Evolutionary conservation across 2,113 vertebrate species (phyloP), one percentile per base, ranked within the genome.

Genomic region (Caracal caracal): DNA sequence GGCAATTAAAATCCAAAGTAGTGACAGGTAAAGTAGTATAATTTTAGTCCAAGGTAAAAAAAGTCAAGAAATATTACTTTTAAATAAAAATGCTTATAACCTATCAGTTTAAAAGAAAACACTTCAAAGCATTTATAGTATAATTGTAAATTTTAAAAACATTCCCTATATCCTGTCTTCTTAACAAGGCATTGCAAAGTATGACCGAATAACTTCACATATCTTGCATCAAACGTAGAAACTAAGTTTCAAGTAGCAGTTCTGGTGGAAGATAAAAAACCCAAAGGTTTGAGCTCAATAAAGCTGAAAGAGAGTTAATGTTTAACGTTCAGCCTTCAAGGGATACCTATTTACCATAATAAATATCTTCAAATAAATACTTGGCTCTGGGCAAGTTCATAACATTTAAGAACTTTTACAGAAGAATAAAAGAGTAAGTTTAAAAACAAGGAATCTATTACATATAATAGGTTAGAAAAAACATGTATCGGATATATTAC

Each of bases 251-350:
- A 92, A 96, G 56, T 70, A 16, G 73, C 20, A 86, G 26, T 84
- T 95, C 49, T 94, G 22, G 37, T 92, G 2, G 19, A 83, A 78
- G 63, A 83, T 6, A 93, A 96, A 40, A 11, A 90, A 94, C 51
- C 33, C 51, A 63, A 95, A 84, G 40, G 16, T 80, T 2, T 93
- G 22, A 92, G 80, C 71, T 90, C 5, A 93, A 84, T 1, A 53
- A 95, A 97, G 43, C 13, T 88, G 24, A 80, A 89, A 93, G 51
- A 92, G 3, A 93, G n/a, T 63, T 95, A 75, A 43, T 35, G 13
- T 87, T 93, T 96, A 96, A 95, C n/a, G 88, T 93, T 82, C 53
- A 95, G 63, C 51, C 43, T 95, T 96, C 22, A 65, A 96, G 93
- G 24, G 40, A 96, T 73, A 94, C 17, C 75, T 95, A 53, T 51